phyloP scores from a whole-genome alignment of 2,888 invertebrate species.

The Ferrisia virgata region DNA sequence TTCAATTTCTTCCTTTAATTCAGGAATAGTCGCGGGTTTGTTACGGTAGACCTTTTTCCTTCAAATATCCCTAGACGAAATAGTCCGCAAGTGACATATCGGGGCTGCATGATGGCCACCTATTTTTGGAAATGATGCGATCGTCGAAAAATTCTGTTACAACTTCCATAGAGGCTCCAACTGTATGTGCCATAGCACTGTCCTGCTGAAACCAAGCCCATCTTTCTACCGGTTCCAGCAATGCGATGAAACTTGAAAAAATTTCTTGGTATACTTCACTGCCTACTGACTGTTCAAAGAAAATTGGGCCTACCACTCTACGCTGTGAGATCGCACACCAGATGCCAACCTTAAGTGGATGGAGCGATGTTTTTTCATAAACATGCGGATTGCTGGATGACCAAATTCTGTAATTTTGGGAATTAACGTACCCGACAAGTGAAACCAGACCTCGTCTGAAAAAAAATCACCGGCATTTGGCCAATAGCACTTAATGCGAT shows the following conservation, averaged over 20 bases:
- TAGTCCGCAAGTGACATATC: conserved; percentile 30
- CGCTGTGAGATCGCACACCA: conserved; percentile 24
- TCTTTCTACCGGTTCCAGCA: conserved; percentile 10
- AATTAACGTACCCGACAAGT: too few relatives aligned
- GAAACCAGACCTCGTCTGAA: too few relatives aligned
- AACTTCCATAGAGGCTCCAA: conserved; percentile 16
- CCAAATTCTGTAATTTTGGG: background rate
- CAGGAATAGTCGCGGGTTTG: too few relatives aligned
- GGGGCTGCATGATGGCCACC: conserved; percentile 32
- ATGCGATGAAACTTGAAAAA: conserved; percentile 2
- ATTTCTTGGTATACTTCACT: conserved; percentile 8
- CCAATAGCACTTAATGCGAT: too few relatives aligned
- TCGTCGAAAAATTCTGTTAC: background rate
- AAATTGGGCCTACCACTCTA: conserved; percentile 32
- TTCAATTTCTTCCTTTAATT: too few relatives aligned
- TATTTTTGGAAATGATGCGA: conserved; percentile 20
- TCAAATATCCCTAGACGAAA: background rate
- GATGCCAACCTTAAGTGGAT: conserved; percentile 37
- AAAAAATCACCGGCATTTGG: too few relatives aligned
- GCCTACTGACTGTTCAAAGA: conserved; percentile 28
- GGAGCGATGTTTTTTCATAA: conserved; percentile 22
- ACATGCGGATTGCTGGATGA: background rate
- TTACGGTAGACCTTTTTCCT: too few relatives aligned
- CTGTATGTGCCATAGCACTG: conserved; percentile 28
- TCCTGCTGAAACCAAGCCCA: conserved; percentile 40